These are phyloP conservation scores for Sapajus apella DNA, from an alignment of 2,113 vertebrate species.

Conservation along the genomic window DNA sequence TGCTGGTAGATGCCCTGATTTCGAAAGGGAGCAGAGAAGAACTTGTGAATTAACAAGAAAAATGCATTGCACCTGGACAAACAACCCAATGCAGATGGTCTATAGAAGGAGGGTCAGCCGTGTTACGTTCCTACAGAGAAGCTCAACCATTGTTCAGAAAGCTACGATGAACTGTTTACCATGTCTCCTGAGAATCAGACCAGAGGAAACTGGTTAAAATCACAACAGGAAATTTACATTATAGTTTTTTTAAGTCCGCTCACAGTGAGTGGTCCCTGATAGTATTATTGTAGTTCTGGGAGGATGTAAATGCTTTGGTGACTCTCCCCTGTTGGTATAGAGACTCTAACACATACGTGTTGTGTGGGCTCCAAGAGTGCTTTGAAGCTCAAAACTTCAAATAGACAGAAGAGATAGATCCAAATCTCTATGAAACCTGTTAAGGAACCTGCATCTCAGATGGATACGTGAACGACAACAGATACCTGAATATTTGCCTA, in stretches of 20 bases:
- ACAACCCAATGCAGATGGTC: background rate
- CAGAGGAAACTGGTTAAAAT: background rate
- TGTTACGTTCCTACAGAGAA: fast-evolving
- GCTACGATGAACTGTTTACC: fast-evolving
- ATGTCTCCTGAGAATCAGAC: background rate
- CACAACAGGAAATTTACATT: background rate
- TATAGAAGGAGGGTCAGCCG: fast-evolving
- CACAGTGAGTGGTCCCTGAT: background rate
- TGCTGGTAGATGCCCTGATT: fast-evolving
- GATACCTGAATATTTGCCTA: conserved; percentile 57
- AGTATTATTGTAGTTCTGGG: background rate
- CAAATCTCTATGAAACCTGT: conserved; percentile 20
- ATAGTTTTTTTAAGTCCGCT: background rate
- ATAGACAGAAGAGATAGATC: background rate
- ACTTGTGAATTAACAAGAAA: background rate
- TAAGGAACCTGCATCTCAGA: conserved; percentile 49
- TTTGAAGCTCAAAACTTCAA: conserved; percentile 25
- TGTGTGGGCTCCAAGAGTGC: background rate
- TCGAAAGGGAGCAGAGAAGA: background rate
- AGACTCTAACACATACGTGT: fast-evolving
- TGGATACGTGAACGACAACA: conserved; percentile 41
- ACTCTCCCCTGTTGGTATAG: background rate
- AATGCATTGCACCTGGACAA: background rate
- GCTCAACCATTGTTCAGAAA: background rate
- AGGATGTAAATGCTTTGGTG: background rate